Percentiles rank a stretch among this genome's conserved stretches.
Conservation (phyloP, 2,113 vertebrate genomes). For the Xiphophorus hellerii region DNA sequence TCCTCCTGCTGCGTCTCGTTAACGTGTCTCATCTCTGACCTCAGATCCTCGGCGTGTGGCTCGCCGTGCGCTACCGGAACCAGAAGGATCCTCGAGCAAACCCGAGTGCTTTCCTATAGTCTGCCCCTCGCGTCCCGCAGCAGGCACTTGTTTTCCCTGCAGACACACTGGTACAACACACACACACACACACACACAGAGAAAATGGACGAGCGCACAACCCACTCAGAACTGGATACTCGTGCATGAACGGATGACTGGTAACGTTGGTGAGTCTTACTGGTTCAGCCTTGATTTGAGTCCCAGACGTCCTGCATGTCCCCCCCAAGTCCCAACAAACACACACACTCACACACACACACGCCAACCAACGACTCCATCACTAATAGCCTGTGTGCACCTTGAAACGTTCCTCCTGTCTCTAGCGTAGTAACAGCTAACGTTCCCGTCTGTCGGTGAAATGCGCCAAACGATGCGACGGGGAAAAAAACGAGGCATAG, state of each 20-base stretch:
- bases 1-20: neutral
- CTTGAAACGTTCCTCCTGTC: conserved; percentile 43
- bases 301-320: conserved; percentile 26
- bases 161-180: conserved; percentile 58
- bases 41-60: conserved; percentile 93
- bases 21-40: conserved; percentile 9
- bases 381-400: conserved; percentile 44
- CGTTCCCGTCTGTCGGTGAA: conserved; percentile 34
- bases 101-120: conserved; percentile 93
- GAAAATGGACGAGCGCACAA: conserved; percentile 40
- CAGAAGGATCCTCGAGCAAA: conserved; percentile 94
- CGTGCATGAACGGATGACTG: conserved; percentile 75
- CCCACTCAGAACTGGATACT: conserved; percentile 52
- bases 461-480: conserved; percentile 34
- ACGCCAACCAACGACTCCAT: conserved; percentile 15
- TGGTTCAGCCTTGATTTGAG: conserved; percentile 74
- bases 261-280: conserved; percentile 19
- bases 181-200: conserved; percentile 31
- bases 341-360: conserved; percentile 26
- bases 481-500: conserved; percentile 3
- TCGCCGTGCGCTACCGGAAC: conserved; percentile 92
- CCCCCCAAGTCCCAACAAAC: neutral
- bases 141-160: conserved; percentile 13
- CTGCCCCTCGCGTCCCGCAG: neutral
- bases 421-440: conserved; percentile 25